Base-by-base conservation (phyloP, 2,797 vertebrate genomes). In the Smutsia temminckii region DNA sequence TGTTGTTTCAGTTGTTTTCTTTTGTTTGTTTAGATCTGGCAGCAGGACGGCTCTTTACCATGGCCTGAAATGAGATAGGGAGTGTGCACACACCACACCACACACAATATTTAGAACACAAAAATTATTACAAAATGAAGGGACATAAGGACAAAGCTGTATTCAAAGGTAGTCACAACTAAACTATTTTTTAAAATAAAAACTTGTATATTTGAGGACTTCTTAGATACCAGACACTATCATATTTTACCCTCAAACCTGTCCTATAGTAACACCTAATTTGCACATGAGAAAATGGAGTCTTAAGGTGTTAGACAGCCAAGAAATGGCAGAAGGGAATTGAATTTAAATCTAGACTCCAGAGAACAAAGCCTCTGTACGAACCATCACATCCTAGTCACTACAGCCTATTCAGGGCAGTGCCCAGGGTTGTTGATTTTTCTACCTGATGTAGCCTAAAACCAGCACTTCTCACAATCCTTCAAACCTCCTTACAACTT, bases 111-210 rank as follows among this genome's bases (percentile, higher is more conserved):
- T 75, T 69, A 69, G 53, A 85, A 85, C 32, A 64, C 40, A 63
- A 72, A 78, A 81, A 49, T 6, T 13, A 74, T 13, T 27, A 18
- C 66, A 71, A 89, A 77, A 81, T n/a, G 64, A 66, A 74, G 46
- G 29, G 23, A 59, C 46, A 46, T 46, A 53, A 7, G 16, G 34
- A 14, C 90, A 84, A 84, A 88, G 27, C 51, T 71, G 8, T 51
- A 61, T n/a, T 79, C 23, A 49, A 90, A 83, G 21, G 27, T 61
- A 51, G 42, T 42, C 63, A 46, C 23, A 74, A 25, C 42, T 87
- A 21, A 46, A 32, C 49, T 9, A 46, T 46, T 61, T 63, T 88
- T 91, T 40, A 9, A 18, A 85, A 61, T 71, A 34, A 71, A 46
- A 55, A 37, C 32, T 2, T 75, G 29, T 8, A 29, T 13, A 32